Base-by-base conservation (phyloP, 2,797 vertebrate genomes). In the Astyanax mexicanus region DNA sequence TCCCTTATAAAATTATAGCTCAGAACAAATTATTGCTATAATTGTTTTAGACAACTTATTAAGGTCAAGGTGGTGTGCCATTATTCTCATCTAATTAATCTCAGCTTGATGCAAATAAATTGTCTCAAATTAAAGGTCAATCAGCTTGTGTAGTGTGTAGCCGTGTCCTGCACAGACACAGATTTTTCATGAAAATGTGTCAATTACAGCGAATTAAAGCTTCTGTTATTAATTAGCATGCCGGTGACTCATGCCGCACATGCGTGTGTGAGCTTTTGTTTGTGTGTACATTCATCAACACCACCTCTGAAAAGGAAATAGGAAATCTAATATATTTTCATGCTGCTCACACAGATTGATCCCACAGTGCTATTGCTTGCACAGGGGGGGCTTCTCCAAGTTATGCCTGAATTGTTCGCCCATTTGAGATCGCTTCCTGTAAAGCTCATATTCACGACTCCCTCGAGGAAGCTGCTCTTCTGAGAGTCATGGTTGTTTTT, bases 81-180 rank as follows among this genome's bases (percentile, higher is more conserved):
- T n/a, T n/a, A n/a, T n/a, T n/a, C n/a, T n/a, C n/a, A 9, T 74
- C 71, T 37, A 83, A 82, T 89, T 78, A 84, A 65, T 77, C 23
- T 69, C 35, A 38, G 72, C 66, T 60, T 51, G 62, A 73, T 49
- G 37, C 62, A 75, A 74, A 80, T 47, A 73, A 76, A 80, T 47
- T 79, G 54, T 27, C 42, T 79, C 44, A 38, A 62, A n/a, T n/a
- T n/a, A n/a, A 72, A 78, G 49, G 66, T 52, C 58, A 54, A 81
- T 44, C 51, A 1, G 32, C 64, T 80, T 17, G 13, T 73, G 10
- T 42, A 49, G 42, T 9, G 6, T 72, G 6, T 45, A 49, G 44
- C 45, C 23, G 3, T 58, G 27, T 25, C 42, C 45, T 52, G 45
- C 23, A 52, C 58, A 60, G 44, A 49, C 42, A 68, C 29, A 74